Evolutionary conservation across 2,888 invertebrate species (phyloP).

Genomic region (Diachrysia chrysitis): DNA sequence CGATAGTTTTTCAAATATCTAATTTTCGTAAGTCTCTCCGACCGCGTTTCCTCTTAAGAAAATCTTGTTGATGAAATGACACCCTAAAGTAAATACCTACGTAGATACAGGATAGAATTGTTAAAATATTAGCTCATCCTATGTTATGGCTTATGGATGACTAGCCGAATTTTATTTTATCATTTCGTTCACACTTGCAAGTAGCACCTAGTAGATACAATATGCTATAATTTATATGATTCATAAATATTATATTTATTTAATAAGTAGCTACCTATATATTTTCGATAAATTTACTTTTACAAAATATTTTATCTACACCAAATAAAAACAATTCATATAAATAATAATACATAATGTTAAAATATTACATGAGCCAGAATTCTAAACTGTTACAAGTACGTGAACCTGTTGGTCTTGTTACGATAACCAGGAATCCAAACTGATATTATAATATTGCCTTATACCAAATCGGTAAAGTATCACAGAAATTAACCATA

Average conservation of each 20-base stretch:
- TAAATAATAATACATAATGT: constrained; percentile 54
- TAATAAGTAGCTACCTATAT: constrained; percentile 57
- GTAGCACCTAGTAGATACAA: constrained; percentile 52
- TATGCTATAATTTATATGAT: constrained; percentile 60
- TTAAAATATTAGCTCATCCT: constrained; percentile 48
- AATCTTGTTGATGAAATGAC: constrained; percentile 18
- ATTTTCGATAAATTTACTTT: constrained; percentile 59
- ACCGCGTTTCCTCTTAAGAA: too few relatives aligned
- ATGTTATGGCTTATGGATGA: constrained; percentile 53
- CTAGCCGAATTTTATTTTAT: constrained; percentile 55
- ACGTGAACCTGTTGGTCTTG: constrained; percentile 42
- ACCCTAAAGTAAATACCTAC: constrained; percentile 49
- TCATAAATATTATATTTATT: constrained; percentile 53
- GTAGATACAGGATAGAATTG: constrained; percentile 36
- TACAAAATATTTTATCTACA: constrained; percentile 53
- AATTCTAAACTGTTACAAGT: constrained; percentile 29
- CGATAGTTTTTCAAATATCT: too few relatives aligned
- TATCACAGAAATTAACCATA: constrained; percentile 89
- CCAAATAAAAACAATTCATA: constrained; percentile 44
- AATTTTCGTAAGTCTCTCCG: too few relatives aligned
- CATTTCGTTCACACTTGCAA: constrained; percentile 41
- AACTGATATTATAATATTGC: constrained; percentile 79
- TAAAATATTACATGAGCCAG: constrained; percentile 46
- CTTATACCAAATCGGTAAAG: constrained; percentile 88
- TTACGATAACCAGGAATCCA: constrained; percentile 64